Percentiles rank a stretch among this genome's conserved stretches.
phyloP scores from a whole-genome alignment of 2,888 invertebrate genomes.

The Zaprionus lineosus region DNA sequence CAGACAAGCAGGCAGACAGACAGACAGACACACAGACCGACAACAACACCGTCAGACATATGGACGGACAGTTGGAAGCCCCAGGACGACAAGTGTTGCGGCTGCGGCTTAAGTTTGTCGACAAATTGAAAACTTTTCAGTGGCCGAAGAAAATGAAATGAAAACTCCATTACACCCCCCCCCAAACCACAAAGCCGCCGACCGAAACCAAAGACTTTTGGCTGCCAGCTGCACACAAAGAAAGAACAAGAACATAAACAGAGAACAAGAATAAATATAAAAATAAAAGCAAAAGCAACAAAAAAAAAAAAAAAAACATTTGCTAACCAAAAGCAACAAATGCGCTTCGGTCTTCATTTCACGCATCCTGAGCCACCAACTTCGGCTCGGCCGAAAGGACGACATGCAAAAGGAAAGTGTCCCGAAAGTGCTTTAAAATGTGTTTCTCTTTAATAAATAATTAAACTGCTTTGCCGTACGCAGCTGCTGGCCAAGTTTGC shows the following conservation, averaged over 20 bases:
- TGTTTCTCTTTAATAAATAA: constrained; percentile 34
- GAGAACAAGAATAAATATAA: background rate
- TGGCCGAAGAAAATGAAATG: constrained; percentile 37
- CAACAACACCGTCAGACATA: background rate
- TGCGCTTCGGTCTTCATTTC: constrained; percentile 21
- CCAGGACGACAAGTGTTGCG: constrained; percentile 61
- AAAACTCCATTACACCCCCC: constrained; percentile 1
- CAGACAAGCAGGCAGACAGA: constrained; percentile 9
- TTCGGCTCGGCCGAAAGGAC: background rate
- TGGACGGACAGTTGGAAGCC: constrained; percentile 5
- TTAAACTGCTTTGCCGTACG: constrained; percentile 1
- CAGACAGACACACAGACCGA: constrained; percentile 1
- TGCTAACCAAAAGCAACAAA: constrained; percentile 11
- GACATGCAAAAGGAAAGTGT: background rate
- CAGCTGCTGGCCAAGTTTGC: constrained; percentile 31
- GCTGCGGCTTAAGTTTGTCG: constrained; percentile 74
- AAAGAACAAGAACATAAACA: background rate
- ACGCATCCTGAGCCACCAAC: constrained; percentile 12
- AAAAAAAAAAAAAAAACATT: background rate
- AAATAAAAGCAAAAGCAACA: constrained; percentile 15
- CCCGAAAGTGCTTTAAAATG: constrained; percentile 11
- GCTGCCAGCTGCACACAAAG: constrained; percentile 32
- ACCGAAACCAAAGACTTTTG: constrained; percentile 52
- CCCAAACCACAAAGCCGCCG: constrained; percentile 32
- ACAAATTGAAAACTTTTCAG: constrained; percentile 73